phyloP scores from a whole-genome alignment of 1,140 invertebrate species.

The Drosophila varians region DNA sequence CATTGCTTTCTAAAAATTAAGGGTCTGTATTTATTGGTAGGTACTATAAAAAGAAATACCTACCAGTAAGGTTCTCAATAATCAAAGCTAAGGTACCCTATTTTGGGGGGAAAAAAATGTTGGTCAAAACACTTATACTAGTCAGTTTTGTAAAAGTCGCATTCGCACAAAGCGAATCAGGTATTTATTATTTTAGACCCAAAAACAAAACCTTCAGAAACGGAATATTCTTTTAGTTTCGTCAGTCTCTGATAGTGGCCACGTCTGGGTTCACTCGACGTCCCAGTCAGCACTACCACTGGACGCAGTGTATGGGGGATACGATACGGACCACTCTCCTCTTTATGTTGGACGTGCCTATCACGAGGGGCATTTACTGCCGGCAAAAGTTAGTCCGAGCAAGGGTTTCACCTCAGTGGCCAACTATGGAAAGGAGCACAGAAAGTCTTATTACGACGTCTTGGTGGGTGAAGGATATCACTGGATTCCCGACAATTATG shows the following conservation, averaged over 20 bases:
- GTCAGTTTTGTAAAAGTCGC: background rate
- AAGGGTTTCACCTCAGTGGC: background rate
- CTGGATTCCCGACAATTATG: background rate
- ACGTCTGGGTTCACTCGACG: background rate
- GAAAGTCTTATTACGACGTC: background rate
- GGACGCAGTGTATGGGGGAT: background rate
- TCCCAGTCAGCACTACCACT: background rate
- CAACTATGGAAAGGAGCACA: conserved; percentile 1
- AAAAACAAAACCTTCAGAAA: background rate
- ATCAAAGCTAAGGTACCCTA: too few species aligned
- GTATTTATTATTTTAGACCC: background rate
- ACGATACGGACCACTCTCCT: background rate
- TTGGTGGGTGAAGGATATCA: background rate
- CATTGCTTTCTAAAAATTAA: too few species aligned
- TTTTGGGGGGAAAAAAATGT: too few species aligned
- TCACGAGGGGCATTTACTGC: background rate
- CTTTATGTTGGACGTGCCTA: background rate
- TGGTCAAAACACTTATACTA: background rate
- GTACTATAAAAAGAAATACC: background rate
- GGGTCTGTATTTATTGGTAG: background rate
- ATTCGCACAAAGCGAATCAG: background rate
- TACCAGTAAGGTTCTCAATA: background rate
- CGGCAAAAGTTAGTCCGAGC: background rate
- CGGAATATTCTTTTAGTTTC: background rate
- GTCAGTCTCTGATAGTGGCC: background rate